Conservation (phyloP, 2,797 vertebrate species). For the Myotis planiceps region DNA sequence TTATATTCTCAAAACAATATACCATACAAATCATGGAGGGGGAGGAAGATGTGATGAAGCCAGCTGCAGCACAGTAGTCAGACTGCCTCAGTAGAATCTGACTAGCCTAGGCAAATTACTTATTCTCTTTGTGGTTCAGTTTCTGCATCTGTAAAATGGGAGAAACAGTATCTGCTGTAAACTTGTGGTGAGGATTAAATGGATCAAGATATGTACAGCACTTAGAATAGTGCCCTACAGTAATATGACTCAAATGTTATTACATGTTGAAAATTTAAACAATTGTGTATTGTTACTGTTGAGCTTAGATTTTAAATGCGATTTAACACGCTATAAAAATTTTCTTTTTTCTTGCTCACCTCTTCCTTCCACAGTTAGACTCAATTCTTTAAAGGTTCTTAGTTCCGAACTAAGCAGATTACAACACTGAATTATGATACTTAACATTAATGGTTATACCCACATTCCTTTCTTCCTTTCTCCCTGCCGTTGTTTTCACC, state of each 20-base stretch:
- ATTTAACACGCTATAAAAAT: slow-evolving; percentile 10
- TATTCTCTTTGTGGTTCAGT: slow-evolving; percentile 50
- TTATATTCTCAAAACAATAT: slow-evolving; percentile 46
- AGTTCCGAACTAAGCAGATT: slow-evolving; percentile 23
- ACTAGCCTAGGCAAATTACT: slow-evolving; percentile 47
- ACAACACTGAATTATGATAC: not conserved
- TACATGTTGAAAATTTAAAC: slow-evolving; percentile 14
- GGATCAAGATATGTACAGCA: not conserved
- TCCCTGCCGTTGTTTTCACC: not conserved
- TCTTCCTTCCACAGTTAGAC: not conserved
- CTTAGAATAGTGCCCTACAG: not conserved
- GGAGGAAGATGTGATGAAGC: not conserved
- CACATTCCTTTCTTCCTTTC: not conserved
- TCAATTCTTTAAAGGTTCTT: not conserved
- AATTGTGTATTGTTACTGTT: not conserved
- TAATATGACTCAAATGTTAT: slow-evolving; percentile 13
- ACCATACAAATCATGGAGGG: slow-evolving; percentile 28
- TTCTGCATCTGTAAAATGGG: slow-evolving; percentile 35
- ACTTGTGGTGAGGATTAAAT: slow-evolving; percentile 44
- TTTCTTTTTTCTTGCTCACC: not conserved
- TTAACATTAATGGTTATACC: not conserved
- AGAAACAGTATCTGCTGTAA: not conserved
- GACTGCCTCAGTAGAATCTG: slow-evolving; percentile 30
- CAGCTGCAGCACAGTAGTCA: not conserved
- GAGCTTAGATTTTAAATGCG: slow-evolving; percentile 22